phyloP scores from a whole-genome alignment of 2,888 invertebrate genomes.

The Augochlorella aurata region DNA sequence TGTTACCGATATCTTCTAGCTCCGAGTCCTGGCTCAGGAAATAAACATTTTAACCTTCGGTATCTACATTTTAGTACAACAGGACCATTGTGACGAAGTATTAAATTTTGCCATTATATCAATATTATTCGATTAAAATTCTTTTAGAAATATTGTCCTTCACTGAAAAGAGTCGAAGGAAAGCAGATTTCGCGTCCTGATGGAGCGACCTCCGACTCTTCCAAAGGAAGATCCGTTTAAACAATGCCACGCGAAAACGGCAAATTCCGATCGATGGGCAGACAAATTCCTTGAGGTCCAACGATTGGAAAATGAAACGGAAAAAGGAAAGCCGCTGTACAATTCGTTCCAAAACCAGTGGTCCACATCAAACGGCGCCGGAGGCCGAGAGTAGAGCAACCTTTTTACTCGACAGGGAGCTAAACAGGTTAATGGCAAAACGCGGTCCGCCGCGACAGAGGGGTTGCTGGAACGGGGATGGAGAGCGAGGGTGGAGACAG shows the following conservation, averaged over 20 bases:
- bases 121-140: too few relatives aligned
- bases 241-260: too few relatives aligned
- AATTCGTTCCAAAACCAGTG: background rate
- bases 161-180: too few relatives aligned
- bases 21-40: too few relatives aligned
- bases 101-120: too few relatives aligned
- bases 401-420: conserved; percentile 33
- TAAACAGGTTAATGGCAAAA: conserved; percentile 56
- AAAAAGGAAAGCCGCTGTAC: background rate
- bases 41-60: too few relatives aligned
- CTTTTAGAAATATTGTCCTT: too few relatives aligned
- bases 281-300: background rate
- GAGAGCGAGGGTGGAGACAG: background rate
- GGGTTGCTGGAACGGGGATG: background rate
- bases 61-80: too few relatives aligned
- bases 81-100: too few relatives aligned
- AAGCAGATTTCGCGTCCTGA: too few relatives aligned
- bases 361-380: conserved; percentile 3
- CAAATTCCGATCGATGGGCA: background rate
- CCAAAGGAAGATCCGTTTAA: background rate
- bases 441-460: background rate
- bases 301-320: background rate
- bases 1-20: too few relatives aligned
- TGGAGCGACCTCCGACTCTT: background rate
- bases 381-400: background rate